Evolutionary conservation across 1,140 invertebrate species (phyloP), one percentile per base, ranked within the genome.

Genomic region (Papilio polyxenes): DNA sequence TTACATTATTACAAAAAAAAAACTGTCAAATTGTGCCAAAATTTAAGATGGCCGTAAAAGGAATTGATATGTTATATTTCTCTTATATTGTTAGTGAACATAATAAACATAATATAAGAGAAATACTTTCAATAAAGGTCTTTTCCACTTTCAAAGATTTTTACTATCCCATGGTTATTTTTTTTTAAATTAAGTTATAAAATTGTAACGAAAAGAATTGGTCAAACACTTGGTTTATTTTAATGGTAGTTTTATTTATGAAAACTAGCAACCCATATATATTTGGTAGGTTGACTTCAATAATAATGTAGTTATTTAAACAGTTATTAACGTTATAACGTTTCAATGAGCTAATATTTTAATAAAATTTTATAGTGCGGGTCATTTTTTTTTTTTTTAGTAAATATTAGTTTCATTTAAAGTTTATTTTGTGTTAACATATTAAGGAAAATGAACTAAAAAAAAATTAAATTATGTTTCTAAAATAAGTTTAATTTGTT

Each of bases 261-360:
- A 65, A 10, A n/a, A 59, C 17, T 65, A 23, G 62, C 23, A 65
- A 65, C 62, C 0, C 9, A 20, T 23, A 5, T 65, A 65, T 9
- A 13, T 40, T 72, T 72, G 65, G 65, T 72, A 72, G 65, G 65
- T 72, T 37, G 31, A 3, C 13, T 4, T 37, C 31, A 0, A 11
- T 72, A 13, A 31, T 65, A 17, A 15, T 13, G 23, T 13, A 72
- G 65, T 15, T 72, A 40, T 37, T 72, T 72, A 37, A 72, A 72
- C 65, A 72, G 65, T 69, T 65, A 31, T 65, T 15, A 37, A 72
- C 20, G 62, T 72, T 72, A 72, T 72, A 65, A 23, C 62, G 59
- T 20, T n/a, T 62, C 59, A 23, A 62, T 2, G 59, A 62, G n/a
- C 23, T 69, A 37, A 37, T 69, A 37, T 72, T 40, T 37, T 72